These are phyloP conservation scores for Rhagoletis zephyria DNA, from an alignment of 1,140 invertebrate genomes.

Conservation along the genomic window DNA sequence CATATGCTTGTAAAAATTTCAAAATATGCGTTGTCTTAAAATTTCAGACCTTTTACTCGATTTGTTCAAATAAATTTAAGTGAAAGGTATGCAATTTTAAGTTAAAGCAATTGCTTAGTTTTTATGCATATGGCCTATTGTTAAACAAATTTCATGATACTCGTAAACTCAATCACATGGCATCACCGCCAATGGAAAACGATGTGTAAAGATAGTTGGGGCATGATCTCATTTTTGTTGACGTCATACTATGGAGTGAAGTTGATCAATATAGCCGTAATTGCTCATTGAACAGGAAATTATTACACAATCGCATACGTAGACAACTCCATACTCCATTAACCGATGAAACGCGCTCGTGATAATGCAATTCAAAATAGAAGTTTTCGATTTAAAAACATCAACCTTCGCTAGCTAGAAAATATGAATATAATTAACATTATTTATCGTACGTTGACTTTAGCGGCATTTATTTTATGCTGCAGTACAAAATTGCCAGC, in stretches of 20 bases:
- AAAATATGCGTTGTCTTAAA: too few relatives aligned
- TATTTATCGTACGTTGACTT: neutral
- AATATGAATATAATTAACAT: neutral
- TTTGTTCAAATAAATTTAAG: too few relatives aligned
- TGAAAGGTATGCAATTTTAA: too few relatives aligned
- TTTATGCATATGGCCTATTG: neutral
- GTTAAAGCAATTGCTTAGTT: too few relatives aligned
- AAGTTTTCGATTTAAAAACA: neutral
- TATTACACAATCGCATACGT: conserved; percentile 56
- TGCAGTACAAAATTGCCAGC: neutral
- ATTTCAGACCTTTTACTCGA: too few relatives aligned
- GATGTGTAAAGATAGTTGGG: neutral
- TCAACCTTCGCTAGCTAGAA: neutral
- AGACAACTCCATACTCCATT: neutral
- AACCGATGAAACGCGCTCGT: neutral
- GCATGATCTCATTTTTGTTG: neutral
- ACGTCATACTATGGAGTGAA: neutral
- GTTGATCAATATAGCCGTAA: conserved; percentile 54
- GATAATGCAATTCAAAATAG: conserved; percentile 15
- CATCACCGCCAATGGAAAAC: neutral
- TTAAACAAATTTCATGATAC: neutral
- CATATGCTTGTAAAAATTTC: too few relatives aligned
- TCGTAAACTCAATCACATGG: neutral
- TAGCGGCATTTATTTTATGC: neutral
- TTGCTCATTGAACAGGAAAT: conserved; percentile 72